Evolutionary conservation across 2,888 invertebrate species (phyloP).

Genomic region (Phania funesta): DNA sequence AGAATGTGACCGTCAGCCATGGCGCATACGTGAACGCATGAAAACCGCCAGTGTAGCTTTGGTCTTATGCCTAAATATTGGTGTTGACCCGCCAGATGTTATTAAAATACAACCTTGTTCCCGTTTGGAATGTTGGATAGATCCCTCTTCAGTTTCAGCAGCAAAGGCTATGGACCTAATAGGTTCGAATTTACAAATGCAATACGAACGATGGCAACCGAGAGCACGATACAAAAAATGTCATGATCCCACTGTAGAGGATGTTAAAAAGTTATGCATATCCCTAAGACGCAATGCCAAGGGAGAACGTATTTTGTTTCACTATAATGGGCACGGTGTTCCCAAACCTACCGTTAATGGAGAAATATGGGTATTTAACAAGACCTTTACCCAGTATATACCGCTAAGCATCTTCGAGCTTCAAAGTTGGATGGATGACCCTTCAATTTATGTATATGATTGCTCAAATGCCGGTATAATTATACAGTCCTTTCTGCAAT

Average conservation of each 20-base stretch:
- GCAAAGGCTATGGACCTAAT: constrained; percentile 96
- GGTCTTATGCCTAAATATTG: constrained; percentile 98
- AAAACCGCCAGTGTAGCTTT: constrained; percentile 99
- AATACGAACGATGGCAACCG: constrained; percentile 99
- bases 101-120: constrained; percentile 98
- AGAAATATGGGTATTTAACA: constrained; percentile 99
- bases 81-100: constrained; percentile 99
- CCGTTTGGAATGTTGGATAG: constrained; percentile 97
- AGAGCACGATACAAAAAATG: constrained; percentile 98
- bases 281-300: constrained; percentile 97
- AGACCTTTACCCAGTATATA: constrained; percentile 99
- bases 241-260: constrained; percentile 98
- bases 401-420: constrained; percentile 98
- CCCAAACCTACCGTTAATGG: constrained; percentile 98
- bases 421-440: constrained; percentile 99
- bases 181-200: constrained; percentile 93
- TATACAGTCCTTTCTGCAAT: constrained; percentile 92
- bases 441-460: constrained; percentile 99
- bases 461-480: constrained; percentile 99
- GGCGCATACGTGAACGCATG: constrained; percentile 98
- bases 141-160: constrained; percentile 92
- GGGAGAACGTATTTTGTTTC: constrained; percentile 98
- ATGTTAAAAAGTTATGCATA: constrained; percentile 97
- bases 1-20: constrained; percentile 86
- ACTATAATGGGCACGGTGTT: constrained; percentile 99